Base-by-base conservation (phyloP, 2,888 invertebrate species). In the Gari tellinella region DNA sequence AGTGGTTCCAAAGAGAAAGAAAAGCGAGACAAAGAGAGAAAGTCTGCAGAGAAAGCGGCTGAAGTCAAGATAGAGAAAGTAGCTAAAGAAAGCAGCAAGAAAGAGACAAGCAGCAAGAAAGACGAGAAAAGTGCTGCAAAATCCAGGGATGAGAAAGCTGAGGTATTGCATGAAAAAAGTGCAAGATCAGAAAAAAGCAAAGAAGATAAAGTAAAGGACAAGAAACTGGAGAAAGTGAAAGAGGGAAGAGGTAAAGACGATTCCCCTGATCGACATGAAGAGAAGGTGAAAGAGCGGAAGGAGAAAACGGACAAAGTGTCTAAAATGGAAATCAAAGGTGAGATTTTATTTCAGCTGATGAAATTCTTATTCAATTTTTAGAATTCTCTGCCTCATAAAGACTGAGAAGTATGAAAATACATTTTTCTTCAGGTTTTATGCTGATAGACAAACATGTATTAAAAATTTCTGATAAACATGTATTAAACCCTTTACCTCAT, bases 261-360 rank as follows among this genome's bases (percentile, higher is more conserved):
- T 4, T 31, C 31, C 5, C 31, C 31, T 4, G 31, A 31, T 10
- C 31, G 31, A 31, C 10, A 31, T 10, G 31, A 31, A 23, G 46
- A 60, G 26, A 69, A 67, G 61, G 62, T 78, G 45, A 82, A 82
- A 46, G 82, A 83, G 70, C 70, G 52, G 60, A 64, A 31, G 55
- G 68, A 52, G 37, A n/a, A 31, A 31, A 31, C 31, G 10, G 31
- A 31, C 10, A 31, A 31, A 31, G 4, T 31, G 31, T 31, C 31
- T 10, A 31, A 31, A 31, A 10, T 10, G 4, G 31, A 31, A 31
- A 10, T 31, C 5, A 31, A 31, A 31, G 31, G 31, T 31, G 4
- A 31, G 31, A 31, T 31, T n/a, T n/a, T n/a, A n/a, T n/a, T n/a
- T n/a, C n/a, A n/a, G n/a, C n/a, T n/a, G n/a, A n/a, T n/a, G n/a